These are phyloP conservation scores for Heterotis niloticus DNA, from an alignment of 2,113 vertebrate genomes.

Conservation along the genomic window DNA sequence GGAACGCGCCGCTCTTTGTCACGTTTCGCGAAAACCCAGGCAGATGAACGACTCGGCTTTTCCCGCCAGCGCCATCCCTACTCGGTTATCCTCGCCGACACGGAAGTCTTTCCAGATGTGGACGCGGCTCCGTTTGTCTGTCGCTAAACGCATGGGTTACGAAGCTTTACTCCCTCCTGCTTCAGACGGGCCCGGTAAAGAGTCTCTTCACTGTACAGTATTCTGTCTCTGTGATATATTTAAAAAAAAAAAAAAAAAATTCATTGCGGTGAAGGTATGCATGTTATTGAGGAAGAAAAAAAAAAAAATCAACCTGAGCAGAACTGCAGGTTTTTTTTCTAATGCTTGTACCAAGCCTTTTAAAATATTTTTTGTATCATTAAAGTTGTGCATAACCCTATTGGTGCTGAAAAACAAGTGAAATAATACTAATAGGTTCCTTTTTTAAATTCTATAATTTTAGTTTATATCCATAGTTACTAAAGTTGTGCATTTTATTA, in stretches of 20 bases:
- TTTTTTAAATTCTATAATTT: background rate
- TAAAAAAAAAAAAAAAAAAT: background rate
- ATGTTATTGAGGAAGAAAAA: conserved; percentile 13
- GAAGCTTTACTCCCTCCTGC: conserved; percentile 8
- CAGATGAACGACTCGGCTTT: conserved; percentile 1
- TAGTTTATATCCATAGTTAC: conserved; percentile 5
- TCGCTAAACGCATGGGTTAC: conserved; percentile 23
- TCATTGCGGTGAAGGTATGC: background rate
- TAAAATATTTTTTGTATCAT: conserved; percentile 15
- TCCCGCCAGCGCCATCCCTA: conserved; percentile 6
- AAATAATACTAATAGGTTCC: conserved; percentile 18
- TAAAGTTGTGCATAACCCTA: conserved; percentile 21
- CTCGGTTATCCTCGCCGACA: background rate
- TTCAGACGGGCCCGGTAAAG: background rate
- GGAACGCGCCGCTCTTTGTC: background rate
- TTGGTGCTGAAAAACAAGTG: conserved; percentile 23
- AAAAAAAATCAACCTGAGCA: background rate
- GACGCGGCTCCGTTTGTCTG: background rate
- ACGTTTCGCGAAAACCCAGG: background rate
- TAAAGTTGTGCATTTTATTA: conserved; percentile 20
- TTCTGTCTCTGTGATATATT: background rate
- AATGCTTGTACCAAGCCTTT: conserved; percentile 22
- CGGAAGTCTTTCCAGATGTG: background rate
- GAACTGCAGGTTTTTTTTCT: conserved; percentile 11
- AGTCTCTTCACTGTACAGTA: background rate